Evolutionary conservation across 1,140 invertebrate genomes (phyloP).

Genomic region (Danaus plexippus): DNA sequence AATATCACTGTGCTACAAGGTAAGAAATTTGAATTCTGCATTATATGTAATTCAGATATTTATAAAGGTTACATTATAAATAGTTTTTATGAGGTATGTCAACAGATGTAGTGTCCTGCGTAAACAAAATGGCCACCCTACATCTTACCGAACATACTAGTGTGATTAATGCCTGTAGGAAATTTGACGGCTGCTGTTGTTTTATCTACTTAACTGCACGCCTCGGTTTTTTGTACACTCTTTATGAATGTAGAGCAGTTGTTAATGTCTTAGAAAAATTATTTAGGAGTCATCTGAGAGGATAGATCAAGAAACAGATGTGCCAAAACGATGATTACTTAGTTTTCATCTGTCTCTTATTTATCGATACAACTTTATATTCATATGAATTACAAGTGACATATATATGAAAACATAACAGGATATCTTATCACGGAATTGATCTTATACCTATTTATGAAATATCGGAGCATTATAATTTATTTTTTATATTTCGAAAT

Average conservation of each 20-base stretch:
- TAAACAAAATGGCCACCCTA: constrained; percentile 32
- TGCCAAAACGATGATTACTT: constrained; percentile 7
- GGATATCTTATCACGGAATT: too few species aligned
- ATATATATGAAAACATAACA: too few species aligned
- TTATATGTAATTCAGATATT: too few species aligned
- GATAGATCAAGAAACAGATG: constrained; percentile 19
- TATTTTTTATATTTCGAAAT: too few species aligned
- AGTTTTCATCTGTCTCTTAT: neutral
- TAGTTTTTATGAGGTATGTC: too few species aligned
- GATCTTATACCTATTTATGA: too few species aligned
- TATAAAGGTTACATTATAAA: too few species aligned
- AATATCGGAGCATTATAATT: too few species aligned
- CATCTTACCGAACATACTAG: constrained; percentile 55
- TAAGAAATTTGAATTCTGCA: too few species aligned
- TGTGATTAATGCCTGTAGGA: constrained; percentile 67
- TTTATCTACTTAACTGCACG: constrained; percentile 69
- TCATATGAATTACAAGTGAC: neutral
- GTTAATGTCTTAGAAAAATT: constrained; percentile 63
- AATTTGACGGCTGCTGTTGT: constrained; percentile 70
- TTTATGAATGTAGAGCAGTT: constrained; percentile 60
- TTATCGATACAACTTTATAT: neutral
- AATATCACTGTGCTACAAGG: too few species aligned
- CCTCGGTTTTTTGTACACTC: constrained; percentile 55
- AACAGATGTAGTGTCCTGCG: too few species aligned
- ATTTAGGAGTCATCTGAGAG: constrained; percentile 37